Conservation (phyloP, 2,113 vertebrate species). For the Holacanthus passer region DNA sequence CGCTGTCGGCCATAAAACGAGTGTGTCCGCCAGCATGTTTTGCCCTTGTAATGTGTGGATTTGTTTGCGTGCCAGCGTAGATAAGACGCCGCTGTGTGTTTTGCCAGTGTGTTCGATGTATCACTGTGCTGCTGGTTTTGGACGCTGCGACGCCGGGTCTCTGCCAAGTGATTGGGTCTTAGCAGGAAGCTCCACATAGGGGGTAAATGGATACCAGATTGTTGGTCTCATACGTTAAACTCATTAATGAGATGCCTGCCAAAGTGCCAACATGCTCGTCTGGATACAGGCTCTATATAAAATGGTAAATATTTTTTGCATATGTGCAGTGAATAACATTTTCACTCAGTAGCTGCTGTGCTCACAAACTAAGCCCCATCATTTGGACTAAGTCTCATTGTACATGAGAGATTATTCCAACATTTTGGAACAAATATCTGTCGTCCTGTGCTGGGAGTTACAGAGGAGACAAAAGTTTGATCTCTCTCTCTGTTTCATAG, state of each 20-base stretch:
- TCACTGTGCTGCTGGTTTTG: conserved; percentile 48
- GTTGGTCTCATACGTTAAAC: conserved; percentile 45
- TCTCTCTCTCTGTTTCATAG: background rate
- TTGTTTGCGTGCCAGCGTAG: conserved; percentile 32
- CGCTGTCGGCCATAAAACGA: background rate
- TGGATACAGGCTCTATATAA: background rate
- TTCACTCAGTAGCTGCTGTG: background rate
- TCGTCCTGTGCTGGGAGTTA: too few relatives aligned
- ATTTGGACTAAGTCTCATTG: background rate
- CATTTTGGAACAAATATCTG: background rate
- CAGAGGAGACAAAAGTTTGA: background rate
- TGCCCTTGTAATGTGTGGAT: conserved; percentile 36
- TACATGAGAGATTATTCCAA: background rate
- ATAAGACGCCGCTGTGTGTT: conserved; percentile 43
- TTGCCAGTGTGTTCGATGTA: conserved; percentile 19
- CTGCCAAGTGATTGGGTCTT: conserved; percentile 57
- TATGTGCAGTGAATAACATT: background rate
- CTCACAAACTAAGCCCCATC: background rate
- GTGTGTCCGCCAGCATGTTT: conserved; percentile 4
- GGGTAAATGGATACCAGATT: conserved; percentile 68
- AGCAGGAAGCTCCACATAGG: conserved; percentile 45
- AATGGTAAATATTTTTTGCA: background rate
- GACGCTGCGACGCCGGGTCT: conserved; percentile 32
- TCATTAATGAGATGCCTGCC: conserved; percentile 42
- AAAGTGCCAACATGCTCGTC: conserved; percentile 6